Conservation (phyloP, 2,113 vertebrate species). For the Anoplopoma fimbria region DNA sequence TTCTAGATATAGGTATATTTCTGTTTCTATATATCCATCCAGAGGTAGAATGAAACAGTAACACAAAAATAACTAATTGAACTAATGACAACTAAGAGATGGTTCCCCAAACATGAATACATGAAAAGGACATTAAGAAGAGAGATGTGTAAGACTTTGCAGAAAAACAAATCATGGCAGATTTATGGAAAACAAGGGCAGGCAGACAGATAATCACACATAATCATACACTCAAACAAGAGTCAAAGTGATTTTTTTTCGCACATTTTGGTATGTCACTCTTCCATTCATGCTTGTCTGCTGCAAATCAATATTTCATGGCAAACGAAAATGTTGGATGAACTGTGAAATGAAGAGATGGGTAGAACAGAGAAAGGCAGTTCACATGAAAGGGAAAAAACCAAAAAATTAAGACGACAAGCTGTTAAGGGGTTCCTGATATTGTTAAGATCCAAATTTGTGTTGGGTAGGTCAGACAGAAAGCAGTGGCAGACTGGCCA, state of each 20-base stretch:
- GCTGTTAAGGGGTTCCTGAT: background rate
- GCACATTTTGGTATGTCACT: background rate
- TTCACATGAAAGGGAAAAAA: background rate
- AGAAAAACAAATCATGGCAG: background rate
- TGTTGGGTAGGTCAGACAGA: background rate
- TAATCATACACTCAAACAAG: conserved; percentile 39
- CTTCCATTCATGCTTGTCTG: background rate
- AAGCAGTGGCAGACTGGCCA: background rate
- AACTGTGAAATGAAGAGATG: conserved; percentile 18
- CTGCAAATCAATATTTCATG: conserved; percentile 26
- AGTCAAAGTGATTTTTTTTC: background rate
- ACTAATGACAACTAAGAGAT: background rate
- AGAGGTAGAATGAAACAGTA: background rate
- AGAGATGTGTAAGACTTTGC: background rate
- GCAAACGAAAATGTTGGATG: conserved; percentile 26
- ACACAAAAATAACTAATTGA: background rate
- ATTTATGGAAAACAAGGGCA: background rate
- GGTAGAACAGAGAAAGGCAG: background rate
- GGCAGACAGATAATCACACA: conserved; percentile 38
- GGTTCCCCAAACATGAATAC: background rate
- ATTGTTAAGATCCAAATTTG: background rate
- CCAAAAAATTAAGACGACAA: no score
- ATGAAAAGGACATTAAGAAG: background rate
- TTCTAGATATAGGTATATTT: background rate
- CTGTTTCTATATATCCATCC: background rate